Base-by-base conservation (phyloP, 1,140 invertebrate species). In the Bombus superbus region DNA sequence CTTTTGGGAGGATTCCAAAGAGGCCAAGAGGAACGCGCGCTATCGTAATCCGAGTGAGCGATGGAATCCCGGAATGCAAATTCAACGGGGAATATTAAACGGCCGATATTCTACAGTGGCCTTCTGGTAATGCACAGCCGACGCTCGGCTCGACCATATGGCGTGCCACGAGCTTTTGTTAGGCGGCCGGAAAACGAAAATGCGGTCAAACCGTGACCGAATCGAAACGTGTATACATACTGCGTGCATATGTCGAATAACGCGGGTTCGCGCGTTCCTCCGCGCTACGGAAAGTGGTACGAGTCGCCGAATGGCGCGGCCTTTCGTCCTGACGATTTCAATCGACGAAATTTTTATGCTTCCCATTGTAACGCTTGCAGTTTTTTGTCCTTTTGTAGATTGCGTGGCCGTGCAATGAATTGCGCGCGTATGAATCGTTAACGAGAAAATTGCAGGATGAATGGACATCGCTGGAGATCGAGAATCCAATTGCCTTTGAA, bases 11-110 rank as follows among this genome's bases (percentile, higher is more conserved):
- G 77, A 85, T 81, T 89, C 78, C 88, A 89, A 83, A 83, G 82
- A 76, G 82, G 81, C 84, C 62, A 64, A 35, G 66, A 85, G 84
- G 83, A 88, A 59, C 66, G 47, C 53, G 47, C 66, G 42, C 53
- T 40, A 40, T 64, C 68, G 42, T 82, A 84, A 88, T 88, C 85
- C 47, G 77, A 74, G 76, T 38, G 42, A 68, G 74, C 85, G 78
- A 89, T 89, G 88, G 84, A 89, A 89, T 74, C 66, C 57, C 47
- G 86, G 86, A 85, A 81, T 80, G 82, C 86, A 76, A 88, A 88
- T 88, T 77, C 66, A 40, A 44, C 38, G 22, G 59, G 42, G 78
- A 89, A 89, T 88, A 86, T 89, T 85, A 88, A 89, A 86, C 62
- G 83, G 35, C n/a, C 53, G 74, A 83, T 78, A 83, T 78, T 78